Evolutionary conservation across 2,888 invertebrate genomes (phyloP), one percentile per base, ranked within the genome.

Genomic region (Dicycla oo): DNA sequence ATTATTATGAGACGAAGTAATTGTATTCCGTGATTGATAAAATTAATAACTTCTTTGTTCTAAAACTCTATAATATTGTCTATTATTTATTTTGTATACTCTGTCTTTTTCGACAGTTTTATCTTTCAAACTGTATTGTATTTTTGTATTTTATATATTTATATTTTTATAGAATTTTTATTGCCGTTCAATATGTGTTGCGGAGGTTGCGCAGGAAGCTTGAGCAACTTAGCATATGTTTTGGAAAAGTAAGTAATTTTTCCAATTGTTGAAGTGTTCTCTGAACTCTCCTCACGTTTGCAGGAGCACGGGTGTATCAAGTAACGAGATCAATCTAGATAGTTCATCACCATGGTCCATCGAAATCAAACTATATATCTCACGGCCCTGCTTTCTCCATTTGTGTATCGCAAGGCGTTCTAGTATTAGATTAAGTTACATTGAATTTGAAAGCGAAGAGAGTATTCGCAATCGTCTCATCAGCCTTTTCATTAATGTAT

Each of bases 171-270:
- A 34, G n/a, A 49, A 54, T 47, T 57, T 72, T 56, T 69, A 54
- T 66, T 56, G 20, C 8, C 20, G 38, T 74, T 64, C 54, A 75
- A 62, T 72, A 83, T 88, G 88, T 86, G 86, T 71, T 82, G 83
- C 51, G 67, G n/a, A n/a, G n/a, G 72, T n/a, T 87, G 84, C 45
- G 34, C 47, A 3, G 0, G 2, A 20, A 11, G 77, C 18, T 26
- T 87, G 7, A 88, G 88, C 23, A 87, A 83, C 60, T 15, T 88
- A 8, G 70, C 87, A 26, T 90, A 89, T 71, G 61, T 88, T 51
- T 47, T 87, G 51, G 91, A 92, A 84, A 90, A 84, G 91, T 92
- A 78, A 74, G 71, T 53, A n/a, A 43, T 43, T 51, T 30, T 63
- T 51, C 13, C 38, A 15, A 26, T 34, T 15, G 13, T 45, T n/a